Conservation (phyloP, 2,888 invertebrate genomes). For the Philereme vetulata region DNA sequence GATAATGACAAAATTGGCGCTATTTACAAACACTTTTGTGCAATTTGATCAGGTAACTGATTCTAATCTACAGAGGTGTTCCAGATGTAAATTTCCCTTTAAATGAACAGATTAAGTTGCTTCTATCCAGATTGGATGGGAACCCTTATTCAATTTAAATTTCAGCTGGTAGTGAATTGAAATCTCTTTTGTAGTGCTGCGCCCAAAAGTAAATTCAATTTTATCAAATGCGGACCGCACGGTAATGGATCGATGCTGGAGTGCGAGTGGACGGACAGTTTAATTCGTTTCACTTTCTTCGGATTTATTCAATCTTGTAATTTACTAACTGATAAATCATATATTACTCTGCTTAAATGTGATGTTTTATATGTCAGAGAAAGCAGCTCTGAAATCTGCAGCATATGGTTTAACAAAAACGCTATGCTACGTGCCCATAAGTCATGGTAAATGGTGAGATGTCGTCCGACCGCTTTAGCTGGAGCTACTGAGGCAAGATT, state of each 20-base stretch:
- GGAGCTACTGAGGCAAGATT: slow-evolving; percentile 59
- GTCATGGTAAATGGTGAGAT: slow-evolving; percentile 57
- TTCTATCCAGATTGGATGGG: slow-evolving; percentile 41
- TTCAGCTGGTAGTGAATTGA: slow-evolving; percentile 49
- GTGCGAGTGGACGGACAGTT: slow-evolving; percentile 7
- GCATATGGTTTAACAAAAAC: slow-evolving; percentile 56
- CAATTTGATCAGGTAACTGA: slow-evolving; percentile 1
- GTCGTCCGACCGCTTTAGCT: slow-evolving; percentile 57
- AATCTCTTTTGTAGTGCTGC: slow-evolving; percentile 52
- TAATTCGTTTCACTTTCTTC: slow-evolving; percentile 7
- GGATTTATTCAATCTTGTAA: not conserved
- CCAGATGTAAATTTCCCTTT: slow-evolving; percentile 17
- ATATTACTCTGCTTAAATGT: slow-evolving; percentile 15
- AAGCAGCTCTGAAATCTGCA: slow-evolving; percentile 46
- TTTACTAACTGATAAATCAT: slow-evolving; percentile 14
- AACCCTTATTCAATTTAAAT: slow-evolving; percentile 53
- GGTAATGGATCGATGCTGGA: slow-evolving; percentile 41
- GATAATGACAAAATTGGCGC: slow-evolving; percentile 10
- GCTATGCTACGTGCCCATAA: slow-evolving; percentile 56
- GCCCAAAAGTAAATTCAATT: slow-evolving; percentile 58
- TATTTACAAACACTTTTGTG: slow-evolving; percentile 10
- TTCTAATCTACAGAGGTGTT: slow-evolving; percentile 7
- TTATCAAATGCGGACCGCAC: slow-evolving; percentile 51
- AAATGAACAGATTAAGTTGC: slow-evolving; percentile 34
- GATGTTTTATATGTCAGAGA: slow-evolving; percentile 27